phyloP scores from a whole-genome alignment of 2,797 vertebrate species.

The Pteropus rufus region DNA sequence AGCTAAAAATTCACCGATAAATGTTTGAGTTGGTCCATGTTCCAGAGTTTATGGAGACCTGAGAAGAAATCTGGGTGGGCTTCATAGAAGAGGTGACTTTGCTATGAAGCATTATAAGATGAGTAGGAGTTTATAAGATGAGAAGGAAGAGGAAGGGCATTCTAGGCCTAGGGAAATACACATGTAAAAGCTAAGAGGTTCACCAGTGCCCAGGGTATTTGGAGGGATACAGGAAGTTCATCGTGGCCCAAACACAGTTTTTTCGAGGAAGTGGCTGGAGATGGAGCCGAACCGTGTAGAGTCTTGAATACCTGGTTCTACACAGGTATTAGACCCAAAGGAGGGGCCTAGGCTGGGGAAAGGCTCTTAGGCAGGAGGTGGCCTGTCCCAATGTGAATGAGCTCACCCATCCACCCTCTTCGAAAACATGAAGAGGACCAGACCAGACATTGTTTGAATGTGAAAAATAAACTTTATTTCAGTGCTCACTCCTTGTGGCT shows the following conservation, averaged over 20 bases:
- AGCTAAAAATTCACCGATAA: not conserved
- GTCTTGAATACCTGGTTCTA: not conserved
- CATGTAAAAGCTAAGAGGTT: not conserved
- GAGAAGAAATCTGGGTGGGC: slow-evolving; percentile 27
- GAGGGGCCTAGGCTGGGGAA: not conserved
- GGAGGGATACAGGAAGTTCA: not conserved
- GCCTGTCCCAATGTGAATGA: not conserved
- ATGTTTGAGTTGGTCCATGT: not conserved
- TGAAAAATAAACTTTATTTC: slow-evolving; percentile 73
- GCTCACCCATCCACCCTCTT: not conserved
- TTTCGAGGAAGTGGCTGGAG: not conserved
- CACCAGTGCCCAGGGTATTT: not conserved
- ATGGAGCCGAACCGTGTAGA: not conserved
- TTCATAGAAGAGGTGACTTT: slow-evolving; percentile 28
- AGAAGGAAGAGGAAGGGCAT: not conserved
- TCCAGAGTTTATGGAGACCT: not conserved
- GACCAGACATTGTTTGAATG: slow-evolving; percentile 17
- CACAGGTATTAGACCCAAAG: not conserved
- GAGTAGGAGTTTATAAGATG: not conserved
- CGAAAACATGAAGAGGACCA: not conserved
- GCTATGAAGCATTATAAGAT: not conserved
- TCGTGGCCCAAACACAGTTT: not conserved
- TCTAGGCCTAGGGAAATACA: not conserved
- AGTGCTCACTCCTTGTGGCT: not conserved
- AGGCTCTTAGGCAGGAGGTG: not conserved